Base-by-base conservation (phyloP, 2,797 vertebrate species). In the Orestias chungarensis region DNA sequence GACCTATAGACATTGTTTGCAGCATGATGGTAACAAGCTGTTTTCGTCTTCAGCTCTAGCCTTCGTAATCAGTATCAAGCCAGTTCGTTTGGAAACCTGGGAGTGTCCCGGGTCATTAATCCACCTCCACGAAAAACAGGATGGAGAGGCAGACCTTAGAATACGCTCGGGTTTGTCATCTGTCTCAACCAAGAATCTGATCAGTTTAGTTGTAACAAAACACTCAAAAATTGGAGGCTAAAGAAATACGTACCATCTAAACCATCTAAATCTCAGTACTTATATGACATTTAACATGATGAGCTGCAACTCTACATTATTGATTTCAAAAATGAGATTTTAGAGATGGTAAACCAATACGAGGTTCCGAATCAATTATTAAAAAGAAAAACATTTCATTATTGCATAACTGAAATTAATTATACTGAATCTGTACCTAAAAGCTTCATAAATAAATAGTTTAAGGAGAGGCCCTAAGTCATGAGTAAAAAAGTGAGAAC, bases 71-170 rank as follows among this genome's bases (percentile, higher is more conserved):
- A 78, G 40, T 73, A 79, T 76, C 57, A 38, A 62, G 83, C 83
- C 84, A 78, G 69, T 76, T 71, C 11, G 64, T 92, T 93, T 89
- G 90, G 92, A 91, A 93, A 94, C 61, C 76, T 89, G 85, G 90
- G 90, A 93, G 91, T 80, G 81, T 89, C 89, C 91, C 73, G 38
- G 50, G 29, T 64, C 73, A 85, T 85, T 86, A 88, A 90, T 91
- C 84, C 85, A 84, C 62, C 72, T 82, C 65, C 70, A 80, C 80
- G 23, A 79, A 88, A 85, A 84, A 76, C 67, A 75, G 68, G 31
- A 27, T 65, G 54, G 68, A 76, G 68, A 86, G 75, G 73, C 71
- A 70, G 68, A 66, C 57, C 71, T 75, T 82, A 70, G 42, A 80
- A 82, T 38, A n/a, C 20, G 74, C 64, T 38, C 59, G 61, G 7